Evolutionary conservation across 2,888 invertebrate species (phyloP).

Genomic region (Cyrtodaria siliqua): DNA sequence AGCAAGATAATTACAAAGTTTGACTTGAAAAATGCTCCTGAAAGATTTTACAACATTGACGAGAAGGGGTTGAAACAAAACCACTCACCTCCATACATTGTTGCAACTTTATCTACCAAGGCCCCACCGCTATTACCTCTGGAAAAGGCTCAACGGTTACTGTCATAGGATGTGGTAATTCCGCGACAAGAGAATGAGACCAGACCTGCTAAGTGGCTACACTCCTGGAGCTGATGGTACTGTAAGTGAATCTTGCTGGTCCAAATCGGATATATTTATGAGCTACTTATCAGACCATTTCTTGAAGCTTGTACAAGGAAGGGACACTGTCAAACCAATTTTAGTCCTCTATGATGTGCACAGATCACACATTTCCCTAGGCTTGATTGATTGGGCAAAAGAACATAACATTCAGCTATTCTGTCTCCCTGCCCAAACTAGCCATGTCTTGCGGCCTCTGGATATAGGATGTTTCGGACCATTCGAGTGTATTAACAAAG

Average conservation of each 20-base stretch:
- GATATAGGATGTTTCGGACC: constrained; percentile 12
- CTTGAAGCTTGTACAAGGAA: neutral
- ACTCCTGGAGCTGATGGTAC: constrained; percentile 10
- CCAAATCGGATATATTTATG: neutral
- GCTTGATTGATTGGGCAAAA: constrained; percentile 1
- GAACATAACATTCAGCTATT: neutral
- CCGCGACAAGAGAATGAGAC: neutral
- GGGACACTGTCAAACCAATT: neutral
- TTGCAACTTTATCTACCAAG: too few relatives aligned
- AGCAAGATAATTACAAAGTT: too few relatives aligned
- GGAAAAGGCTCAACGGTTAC: constrained; percentile 4
- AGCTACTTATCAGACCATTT: neutral
- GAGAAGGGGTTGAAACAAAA: neutral
- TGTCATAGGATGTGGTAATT: constrained; percentile 26
- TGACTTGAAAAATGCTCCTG: too few relatives aligned
- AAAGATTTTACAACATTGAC: too few relatives aligned
- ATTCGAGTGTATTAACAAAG: neutral
- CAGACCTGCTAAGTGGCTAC: constrained; percentile 9
- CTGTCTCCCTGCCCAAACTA: neutral
- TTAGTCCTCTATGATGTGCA: constrained; percentile 1
- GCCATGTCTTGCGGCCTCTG: constrained; percentile 4
- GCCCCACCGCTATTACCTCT: constrained; percentile 14
- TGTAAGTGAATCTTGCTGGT: constrained; percentile 1
- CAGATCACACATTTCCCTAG: constrained; percentile 1
- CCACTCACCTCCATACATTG: too few relatives aligned